Evolutionary conservation across 2,797 vertebrate genomes (phyloP).

Genomic region (Myiotriccus ornatus): DNA sequence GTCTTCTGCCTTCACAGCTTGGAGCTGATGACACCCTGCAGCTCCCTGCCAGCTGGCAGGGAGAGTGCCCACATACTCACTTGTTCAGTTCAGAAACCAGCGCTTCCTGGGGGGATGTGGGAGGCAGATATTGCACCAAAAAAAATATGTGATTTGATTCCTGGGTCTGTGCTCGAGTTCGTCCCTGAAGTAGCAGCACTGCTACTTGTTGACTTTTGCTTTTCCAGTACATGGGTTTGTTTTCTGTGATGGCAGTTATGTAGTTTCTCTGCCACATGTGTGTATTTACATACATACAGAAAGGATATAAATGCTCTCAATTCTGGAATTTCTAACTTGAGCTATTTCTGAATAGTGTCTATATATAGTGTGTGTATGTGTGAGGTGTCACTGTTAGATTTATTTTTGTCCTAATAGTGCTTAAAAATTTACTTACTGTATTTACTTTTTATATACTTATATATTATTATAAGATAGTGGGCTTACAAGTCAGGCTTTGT

Average conservation of each 20-base stretch:
- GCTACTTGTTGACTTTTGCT: background rate
- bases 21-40: background rate
- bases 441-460: background rate
- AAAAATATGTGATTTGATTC: background rate
- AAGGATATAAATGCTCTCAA: background rate
- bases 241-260: background rate
- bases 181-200: background rate
- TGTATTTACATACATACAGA: background rate
- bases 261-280: background rate
- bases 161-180: background rate
- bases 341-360: rapidly evolving
- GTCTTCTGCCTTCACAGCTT: background rate
- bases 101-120: background rate
- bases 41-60: background rate
- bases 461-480: background rate
- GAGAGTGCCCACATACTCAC: background rate
- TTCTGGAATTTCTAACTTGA: background rate
- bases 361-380: background rate
- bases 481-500: background rate
- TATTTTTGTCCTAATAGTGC: background rate
- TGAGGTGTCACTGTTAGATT: background rate
- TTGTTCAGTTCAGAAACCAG: background rate
- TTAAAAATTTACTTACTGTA: background rate
- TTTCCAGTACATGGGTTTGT: background rate
- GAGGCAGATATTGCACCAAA: background rate